phyloP scores from a whole-genome alignment of 2,888 invertebrate species.

The Altica lythri region DNA sequence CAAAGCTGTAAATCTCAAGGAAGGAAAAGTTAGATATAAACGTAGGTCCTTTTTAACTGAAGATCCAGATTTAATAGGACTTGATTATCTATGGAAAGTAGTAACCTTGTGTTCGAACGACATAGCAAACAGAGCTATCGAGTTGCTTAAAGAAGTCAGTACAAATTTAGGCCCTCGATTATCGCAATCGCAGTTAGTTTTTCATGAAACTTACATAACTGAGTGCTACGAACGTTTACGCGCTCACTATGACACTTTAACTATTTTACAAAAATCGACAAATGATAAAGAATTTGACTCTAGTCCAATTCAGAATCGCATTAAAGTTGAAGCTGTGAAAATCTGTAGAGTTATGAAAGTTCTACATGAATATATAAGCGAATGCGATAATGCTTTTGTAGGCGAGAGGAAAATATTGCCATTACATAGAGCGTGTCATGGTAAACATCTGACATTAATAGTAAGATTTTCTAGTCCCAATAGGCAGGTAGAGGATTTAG shows the following conservation, averaged over 20 bases:
- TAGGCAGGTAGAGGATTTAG: constrained; percentile 90
- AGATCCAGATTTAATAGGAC: constrained; percentile 92
- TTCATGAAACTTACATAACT: constrained; percentile 90
- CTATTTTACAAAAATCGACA: constrained; percentile 62
- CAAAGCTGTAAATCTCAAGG: constrained; percentile 93
- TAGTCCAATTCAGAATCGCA: constrained; percentile 58
- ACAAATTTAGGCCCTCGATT: constrained; percentile 90
- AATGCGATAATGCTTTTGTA: constrained; percentile 88
- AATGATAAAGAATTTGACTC: constrained; percentile 58
- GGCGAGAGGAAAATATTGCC: constrained; percentile 90
- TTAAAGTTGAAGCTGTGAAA: constrained; percentile 74
- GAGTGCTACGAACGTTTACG: constrained; percentile 90
- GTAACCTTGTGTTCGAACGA: constrained; percentile 90
- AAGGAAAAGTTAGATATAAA: constrained; percentile 87
- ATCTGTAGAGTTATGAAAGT: constrained; percentile 95
- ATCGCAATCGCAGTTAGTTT: constrained; percentile 75
- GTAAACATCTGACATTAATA: constrained; percentile 84
- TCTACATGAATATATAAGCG: constrained; percentile 91
- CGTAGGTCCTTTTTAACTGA: constrained; percentile 86
- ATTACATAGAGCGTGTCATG: constrained; percentile 85
- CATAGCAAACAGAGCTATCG: constrained; percentile 90
- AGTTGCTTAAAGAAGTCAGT: constrained; percentile 88
- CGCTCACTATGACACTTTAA: constrained; percentile 83
- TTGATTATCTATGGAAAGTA: constrained; percentile 89
- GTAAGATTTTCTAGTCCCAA: constrained; percentile 80